These are phyloP conservation scores for Romanomermis culicivorax DNA, from an alignment of 2,888 invertebrate genomes.

Conservation along the genomic window DNA sequence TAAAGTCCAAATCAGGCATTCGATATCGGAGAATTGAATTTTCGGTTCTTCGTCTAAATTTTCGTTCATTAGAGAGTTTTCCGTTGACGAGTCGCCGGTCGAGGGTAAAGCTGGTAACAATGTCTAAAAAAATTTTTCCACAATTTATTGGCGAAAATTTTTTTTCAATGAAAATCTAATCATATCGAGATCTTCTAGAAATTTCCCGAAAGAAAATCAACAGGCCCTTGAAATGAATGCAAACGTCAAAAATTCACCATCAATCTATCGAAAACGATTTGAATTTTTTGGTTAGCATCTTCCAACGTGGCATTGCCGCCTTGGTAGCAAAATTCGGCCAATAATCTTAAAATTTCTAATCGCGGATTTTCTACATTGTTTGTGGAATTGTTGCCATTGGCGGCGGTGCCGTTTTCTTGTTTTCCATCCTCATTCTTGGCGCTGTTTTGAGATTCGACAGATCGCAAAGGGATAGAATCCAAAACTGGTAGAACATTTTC, in stretches of 20 bases:
- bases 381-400: too few relatives aligned
- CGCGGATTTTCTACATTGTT: slow-evolving; percentile 43
- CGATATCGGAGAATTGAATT: slow-evolving; percentile 74
- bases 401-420: slow-evolving; percentile 40
- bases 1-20: slow-evolving; percentile 57
- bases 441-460: slow-evolving; percentile 27
- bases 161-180: too few relatives aligned
- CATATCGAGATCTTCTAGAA: too few relatives aligned
- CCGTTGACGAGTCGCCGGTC: slow-evolving; percentile 33
- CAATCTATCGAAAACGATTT: slow-evolving; percentile 51
- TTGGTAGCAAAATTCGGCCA: slow-evolving; percentile 60
- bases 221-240: slow-evolving; percentile 4
- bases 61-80: slow-evolving; percentile 7
- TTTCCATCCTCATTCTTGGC: slow-evolving; percentile 23
- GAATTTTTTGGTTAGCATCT: slow-evolving; percentile 33
- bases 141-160: too few relatives aligned
- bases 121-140: too few relatives aligned
- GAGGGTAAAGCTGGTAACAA: slow-evolving; percentile 67
- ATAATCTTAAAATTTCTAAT: slow-evolving; percentile 56
- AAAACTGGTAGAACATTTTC: slow-evolving; percentile 53
- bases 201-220: too few relatives aligned
- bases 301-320: slow-evolving; percentile 56
- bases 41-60: slow-evolving; percentile 43
- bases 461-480: too few relatives aligned
- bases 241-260: slow-evolving; percentile 38